These are phyloP conservation scores for Tillus elongatus DNA, from an alignment of 2,888 invertebrate genomes.

Conservation along the genomic window DNA sequence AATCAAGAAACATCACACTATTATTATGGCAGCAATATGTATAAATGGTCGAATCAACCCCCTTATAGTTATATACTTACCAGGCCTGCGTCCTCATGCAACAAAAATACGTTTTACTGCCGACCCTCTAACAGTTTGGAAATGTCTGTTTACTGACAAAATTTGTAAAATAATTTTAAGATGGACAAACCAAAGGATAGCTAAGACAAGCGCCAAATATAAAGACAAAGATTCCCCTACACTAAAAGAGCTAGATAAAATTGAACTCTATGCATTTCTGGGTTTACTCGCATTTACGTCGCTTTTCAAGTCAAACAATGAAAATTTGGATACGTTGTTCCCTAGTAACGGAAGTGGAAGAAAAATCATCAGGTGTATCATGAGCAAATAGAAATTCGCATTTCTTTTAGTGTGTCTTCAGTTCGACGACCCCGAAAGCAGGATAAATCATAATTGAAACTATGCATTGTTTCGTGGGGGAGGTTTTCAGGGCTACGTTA, in stretches of 20 bases:
- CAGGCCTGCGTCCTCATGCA: slow-evolving; percentile 6
- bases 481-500: too few relatives aligned
- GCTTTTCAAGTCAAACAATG: slow-evolving; percentile 7
- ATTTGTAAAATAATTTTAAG: slow-evolving; percentile 7
- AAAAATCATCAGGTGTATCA: slow-evolving; percentile 6
- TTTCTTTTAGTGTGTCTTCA: too few relatives aligned
- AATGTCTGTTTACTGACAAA: slow-evolving; percentile 6
- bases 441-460: too few relatives aligned
- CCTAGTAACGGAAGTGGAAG: slow-evolving; percentile 7
- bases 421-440: too few relatives aligned
- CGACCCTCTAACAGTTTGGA: slow-evolving; percentile 5
- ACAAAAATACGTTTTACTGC: neutral
- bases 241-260: slow-evolving; percentile 6
- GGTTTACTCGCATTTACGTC: slow-evolving; percentile 6
- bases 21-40: neutral
- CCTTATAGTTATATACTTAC: slow-evolving; percentile 6
- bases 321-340: slow-evolving; percentile 2
- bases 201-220: slow-evolving; percentile 3
- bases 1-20: neutral
- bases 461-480: too few relatives aligned
- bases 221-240: slow-evolving; percentile 7
- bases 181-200: slow-evolving; percentile 7
- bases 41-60: slow-evolving; percentile 3
- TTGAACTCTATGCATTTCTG: slow-evolving; percentile 7
- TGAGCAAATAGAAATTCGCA: too few relatives aligned